A percentile compares a stretch with the other conserved stretches of the same genome.
These are phyloP conservation scores for Incurvaria masculella DNA, from an alignment of 2,888 invertebrate species.

Conservation along the genomic window DNA sequence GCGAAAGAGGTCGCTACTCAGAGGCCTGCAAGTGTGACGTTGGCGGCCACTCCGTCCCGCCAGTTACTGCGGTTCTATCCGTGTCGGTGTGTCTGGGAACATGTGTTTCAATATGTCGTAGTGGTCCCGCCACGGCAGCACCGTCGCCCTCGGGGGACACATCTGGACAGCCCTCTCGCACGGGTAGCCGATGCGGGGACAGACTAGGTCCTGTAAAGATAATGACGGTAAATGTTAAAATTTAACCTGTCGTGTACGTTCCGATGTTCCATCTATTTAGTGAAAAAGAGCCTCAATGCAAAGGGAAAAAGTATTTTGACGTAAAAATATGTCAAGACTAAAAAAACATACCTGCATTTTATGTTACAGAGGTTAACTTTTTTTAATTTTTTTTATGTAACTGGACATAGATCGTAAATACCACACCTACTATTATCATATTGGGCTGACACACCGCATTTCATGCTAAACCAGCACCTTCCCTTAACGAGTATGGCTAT, in stretches of 20 bases:
- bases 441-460: not conserved
- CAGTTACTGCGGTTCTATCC: slow-evolving; percentile 1
- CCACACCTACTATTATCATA: too few species aligned
- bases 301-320: not conserved
- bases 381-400: too few species aligned
- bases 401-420: too few species aligned
- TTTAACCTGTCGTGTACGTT: not conserved
- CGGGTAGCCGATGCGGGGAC: slow-evolving; percentile 38
- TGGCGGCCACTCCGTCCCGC: too few species aligned
- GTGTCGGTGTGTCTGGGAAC: slow-evolving; percentile 22
- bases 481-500: too few species aligned
- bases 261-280: too few species aligned
- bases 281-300: too few species aligned
- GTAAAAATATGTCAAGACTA: not conserved
- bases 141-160: slow-evolving; percentile 28
- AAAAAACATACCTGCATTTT: not conserved
- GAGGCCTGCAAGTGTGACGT: too few species aligned
- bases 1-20: too few species aligned
- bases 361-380: not conserved
- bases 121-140: slow-evolving; percentile 36
- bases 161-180: slow-evolving; percentile 31
- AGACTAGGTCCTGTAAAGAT: slow-evolving; percentile 32
- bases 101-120: slow-evolving; percentile 29
- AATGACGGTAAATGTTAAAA: not conserved
- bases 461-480: too few species aligned